Percentiles rank a stretch among this genome's conserved stretches.
phyloP scores from a whole-genome alignment of 2,797 vertebrate species.

The Lemur catta region DNA sequence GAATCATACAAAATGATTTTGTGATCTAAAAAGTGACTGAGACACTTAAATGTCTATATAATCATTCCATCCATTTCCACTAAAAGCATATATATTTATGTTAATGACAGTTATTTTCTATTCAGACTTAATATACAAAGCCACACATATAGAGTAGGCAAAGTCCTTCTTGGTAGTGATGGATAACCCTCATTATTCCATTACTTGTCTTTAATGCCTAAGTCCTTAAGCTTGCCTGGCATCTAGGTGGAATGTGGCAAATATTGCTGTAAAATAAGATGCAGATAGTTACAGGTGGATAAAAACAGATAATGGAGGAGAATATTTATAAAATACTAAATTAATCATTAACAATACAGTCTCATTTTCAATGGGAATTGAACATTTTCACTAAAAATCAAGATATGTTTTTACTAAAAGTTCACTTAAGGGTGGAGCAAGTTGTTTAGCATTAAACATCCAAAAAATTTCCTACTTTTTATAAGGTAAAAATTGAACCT shows the following conservation, averaged over 20 bases:
- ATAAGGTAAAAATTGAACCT: neutral
- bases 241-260: neutral
- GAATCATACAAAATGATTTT: neutral
- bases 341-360: neutral
- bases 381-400: neutral
- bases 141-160: neutral
- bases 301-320: neutral
- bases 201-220: neutral
- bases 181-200: neutral
- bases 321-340: neutral
- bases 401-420: neutral
- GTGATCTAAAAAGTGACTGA: neutral
- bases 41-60: neutral
- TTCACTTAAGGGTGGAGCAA: neutral
- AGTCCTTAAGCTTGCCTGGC: neutral
- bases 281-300: neutral
- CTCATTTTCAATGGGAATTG: neutral
- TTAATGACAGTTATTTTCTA: neutral
- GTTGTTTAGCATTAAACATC: neutral
- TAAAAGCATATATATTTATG: neutral
- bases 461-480: neutral
- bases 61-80: neutral
- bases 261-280: neutral
- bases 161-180: neutral
- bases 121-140: neutral